phyloP scores from a whole-genome alignment of 1,140 invertebrate genomes.

The Telenomus remus region DNA sequence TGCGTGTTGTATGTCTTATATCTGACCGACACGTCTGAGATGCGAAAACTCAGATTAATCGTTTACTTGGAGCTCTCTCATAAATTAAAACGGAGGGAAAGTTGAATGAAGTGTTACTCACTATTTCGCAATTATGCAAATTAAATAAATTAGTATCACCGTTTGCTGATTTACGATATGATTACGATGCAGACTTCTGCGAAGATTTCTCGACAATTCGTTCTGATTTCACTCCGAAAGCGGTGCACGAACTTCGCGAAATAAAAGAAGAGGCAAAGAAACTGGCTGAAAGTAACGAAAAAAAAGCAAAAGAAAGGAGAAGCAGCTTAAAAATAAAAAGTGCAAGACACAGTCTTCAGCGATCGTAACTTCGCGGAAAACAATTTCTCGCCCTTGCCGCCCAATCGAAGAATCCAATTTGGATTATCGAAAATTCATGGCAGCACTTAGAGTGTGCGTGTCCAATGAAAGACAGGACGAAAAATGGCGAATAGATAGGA shows the following conservation, averaged over 20 bases:
- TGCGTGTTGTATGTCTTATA: too few relatives aligned
- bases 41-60: too few relatives aligned
- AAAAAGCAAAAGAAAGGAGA: conserved; percentile 19
- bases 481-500: conserved; percentile 48
- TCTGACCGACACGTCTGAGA: too few relatives aligned
- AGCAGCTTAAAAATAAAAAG: conserved; percentile 47
- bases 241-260: conserved; percentile 49
- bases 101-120: not conserved
- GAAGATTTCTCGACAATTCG: conserved; percentile 49
- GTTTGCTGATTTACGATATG: conserved; percentile 42
- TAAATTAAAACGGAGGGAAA: too few relatives aligned
- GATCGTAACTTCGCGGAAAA: conserved; percentile 59
- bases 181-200: conserved; percentile 47
- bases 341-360: conserved; percentile 49
- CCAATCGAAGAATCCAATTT: conserved; percentile 69
- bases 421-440: conserved; percentile 73
- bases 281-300: conserved; percentile 33
- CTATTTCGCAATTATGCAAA: not conserved
- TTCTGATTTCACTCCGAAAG: conserved; percentile 53
- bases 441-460: conserved; percentile 58
- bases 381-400: conserved; percentile 56
- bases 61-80: too few relatives aligned
- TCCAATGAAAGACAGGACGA: conserved; percentile 60
- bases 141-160: conserved; percentile 20
- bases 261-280: conserved; percentile 46